Conservation (phyloP, 2,888 invertebrate genomes). For the Caenorhabditis doughertyi region DNA sequence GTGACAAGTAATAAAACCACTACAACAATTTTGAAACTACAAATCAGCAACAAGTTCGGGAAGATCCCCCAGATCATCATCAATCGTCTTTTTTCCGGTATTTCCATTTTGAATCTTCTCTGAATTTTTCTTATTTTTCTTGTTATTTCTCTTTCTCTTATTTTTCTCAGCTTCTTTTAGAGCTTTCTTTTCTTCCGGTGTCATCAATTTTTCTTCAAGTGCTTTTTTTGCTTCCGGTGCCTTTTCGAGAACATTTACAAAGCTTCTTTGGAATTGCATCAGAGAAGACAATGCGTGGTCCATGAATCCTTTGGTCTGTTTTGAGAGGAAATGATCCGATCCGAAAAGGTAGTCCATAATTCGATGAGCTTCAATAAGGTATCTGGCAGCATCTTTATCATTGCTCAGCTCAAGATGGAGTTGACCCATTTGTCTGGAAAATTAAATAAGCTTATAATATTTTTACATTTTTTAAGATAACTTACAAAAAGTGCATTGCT, state of each 20-base stretch:
- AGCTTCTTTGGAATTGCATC: constrained; percentile 51
- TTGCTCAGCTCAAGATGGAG: constrained; percentile 51
- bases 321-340: constrained; percentile 41
- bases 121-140: constrained; percentile 33
- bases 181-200: constrained; percentile 48
- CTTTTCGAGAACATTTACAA: constrained; percentile 55
- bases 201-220: constrained; percentile 49
- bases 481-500: constrained; percentile 64
- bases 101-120: background rate
- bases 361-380: constrained; percentile 61
- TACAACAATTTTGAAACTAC: constrained; percentile 12
- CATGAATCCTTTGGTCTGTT: constrained; percentile 58
- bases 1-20: background rate
- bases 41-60: constrained; percentile 60
- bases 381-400: constrained; percentile 59
- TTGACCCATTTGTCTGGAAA: constrained; percentile 59
- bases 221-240: constrained; percentile 57
- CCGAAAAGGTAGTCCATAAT: constrained; percentile 68
- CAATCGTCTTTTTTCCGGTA: background rate
- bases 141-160: constrained; percentile 50
- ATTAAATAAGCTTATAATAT: background rate
- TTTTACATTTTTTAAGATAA: background rate
- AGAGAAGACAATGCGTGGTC: constrained; percentile 42
- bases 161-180: constrained; percentile 46
- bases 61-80: constrained; percentile 60